Evolutionary conservation across 2,888 invertebrate species (phyloP).

Genomic region (Chrysolina oricalcia): DNA sequence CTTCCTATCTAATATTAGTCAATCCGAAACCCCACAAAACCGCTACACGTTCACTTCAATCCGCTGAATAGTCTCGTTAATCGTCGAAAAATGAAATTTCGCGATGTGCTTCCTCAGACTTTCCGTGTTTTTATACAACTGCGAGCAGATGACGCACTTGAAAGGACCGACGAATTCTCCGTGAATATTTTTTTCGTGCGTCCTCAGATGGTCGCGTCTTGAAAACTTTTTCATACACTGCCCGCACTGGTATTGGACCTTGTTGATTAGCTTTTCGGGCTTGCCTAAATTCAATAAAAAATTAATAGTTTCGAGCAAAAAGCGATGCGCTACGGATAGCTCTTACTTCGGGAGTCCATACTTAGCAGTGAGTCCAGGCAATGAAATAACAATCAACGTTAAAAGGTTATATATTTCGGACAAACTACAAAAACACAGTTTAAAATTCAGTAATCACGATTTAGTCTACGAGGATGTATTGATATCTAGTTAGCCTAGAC

Average conservation of each 20-base stretch:
- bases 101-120: conserved; percentile 72
- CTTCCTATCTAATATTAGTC: too few species aligned
- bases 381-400: conserved; percentile 43
- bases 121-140: conserved; percentile 72
- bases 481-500: too few species aligned
- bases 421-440: conserved; percentile 30
- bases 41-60: conserved; percentile 60
- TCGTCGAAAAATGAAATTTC: conserved; percentile 69
- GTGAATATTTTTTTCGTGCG: conserved; percentile 72
- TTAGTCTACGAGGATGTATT: too few species aligned
- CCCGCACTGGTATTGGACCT: conserved; percentile 67
- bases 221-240: conserved; percentile 70
- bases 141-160: conserved; percentile 70
- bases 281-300: conserved; percentile 66
- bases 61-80: conserved; percentile 58
- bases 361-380: conserved; percentile 33
- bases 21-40: neutral
- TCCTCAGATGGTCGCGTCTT: conserved; percentile 70
- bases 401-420: conserved; percentile 42
- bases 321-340: conserved; percentile 41
- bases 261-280: conserved; percentile 61
- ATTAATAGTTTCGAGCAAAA: conserved; percentile 52
- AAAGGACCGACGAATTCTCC: conserved; percentile 72
- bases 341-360: conserved; percentile 58
- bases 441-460: neutral